Conservation (phyloP, 2,797 vertebrate species). For the Leuciscus waleckii region DNA sequence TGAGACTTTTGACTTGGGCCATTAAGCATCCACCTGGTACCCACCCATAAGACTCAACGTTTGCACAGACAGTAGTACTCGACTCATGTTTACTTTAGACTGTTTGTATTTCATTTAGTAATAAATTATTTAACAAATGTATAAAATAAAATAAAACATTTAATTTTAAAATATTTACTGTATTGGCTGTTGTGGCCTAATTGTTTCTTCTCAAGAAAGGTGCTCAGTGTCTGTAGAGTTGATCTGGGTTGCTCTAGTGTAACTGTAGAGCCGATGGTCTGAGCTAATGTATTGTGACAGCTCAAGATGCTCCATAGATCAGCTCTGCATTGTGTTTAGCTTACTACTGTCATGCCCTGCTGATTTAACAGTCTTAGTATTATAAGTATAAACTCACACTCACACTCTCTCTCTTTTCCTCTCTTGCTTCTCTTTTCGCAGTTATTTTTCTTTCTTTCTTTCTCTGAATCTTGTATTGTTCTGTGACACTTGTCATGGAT, state of each 20-base stretch:
- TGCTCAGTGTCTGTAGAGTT: not conserved
- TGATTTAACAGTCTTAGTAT: slow-evolving; percentile 58
- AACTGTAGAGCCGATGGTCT: slow-evolving; percentile 50
- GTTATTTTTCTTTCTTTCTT: slow-evolving; percentile 35
- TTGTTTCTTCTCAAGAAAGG: not conserved
- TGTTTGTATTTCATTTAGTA: too few relatives aligned
- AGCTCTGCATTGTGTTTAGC: slow-evolving; percentile 67
- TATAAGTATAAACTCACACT: slow-evolving; percentile 13
- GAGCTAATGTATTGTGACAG: slow-evolving; percentile 73
- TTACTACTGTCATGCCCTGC: slow-evolving; percentile 58
- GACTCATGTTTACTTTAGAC: not conserved
- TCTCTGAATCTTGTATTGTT: slow-evolving; percentile 27
- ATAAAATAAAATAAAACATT: not conserved
- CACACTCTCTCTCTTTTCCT: slow-evolving; percentile 2
- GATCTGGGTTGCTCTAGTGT: not conserved
- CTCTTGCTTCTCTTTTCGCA: not conserved
- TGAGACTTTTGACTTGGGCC: not conserved
- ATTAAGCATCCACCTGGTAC: not conserved
- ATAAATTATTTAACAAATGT: not conserved
- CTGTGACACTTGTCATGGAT: slow-evolving; percentile 18
- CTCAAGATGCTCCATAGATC: slow-evolving; percentile 68
- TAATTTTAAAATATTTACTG: not conserved
- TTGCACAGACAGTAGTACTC: not conserved
- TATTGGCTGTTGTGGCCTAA: not conserved
- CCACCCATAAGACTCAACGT: not conserved